A percentile compares a stretch with the other conserved stretches of the same genome.
Conservation (phyloP, 2,113 vertebrate species). For the Clupea harengus region DNA sequence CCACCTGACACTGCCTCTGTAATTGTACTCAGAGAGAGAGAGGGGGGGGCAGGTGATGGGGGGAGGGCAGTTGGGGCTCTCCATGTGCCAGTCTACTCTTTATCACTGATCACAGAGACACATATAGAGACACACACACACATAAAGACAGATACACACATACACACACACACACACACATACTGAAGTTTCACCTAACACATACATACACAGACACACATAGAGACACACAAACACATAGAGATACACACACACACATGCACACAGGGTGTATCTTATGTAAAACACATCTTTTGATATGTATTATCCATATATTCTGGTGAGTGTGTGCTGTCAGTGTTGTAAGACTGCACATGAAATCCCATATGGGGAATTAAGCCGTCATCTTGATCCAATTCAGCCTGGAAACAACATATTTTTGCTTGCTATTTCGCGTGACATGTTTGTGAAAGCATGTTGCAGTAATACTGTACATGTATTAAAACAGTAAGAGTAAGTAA, state of each 20-base stretch:
- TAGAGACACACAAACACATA: neutral
- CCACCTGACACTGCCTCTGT: slow-evolving; percentile 44
- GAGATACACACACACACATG: neutral
- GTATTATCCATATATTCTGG: neutral
- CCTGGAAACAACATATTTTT: neutral
- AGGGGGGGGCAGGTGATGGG: too few relatives aligned
- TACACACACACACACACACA: neutral
- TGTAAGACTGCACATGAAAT: neutral
- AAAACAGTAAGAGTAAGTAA: neutral
- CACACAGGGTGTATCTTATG: neutral
- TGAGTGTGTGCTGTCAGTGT: neutral
- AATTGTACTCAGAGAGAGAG: neutral
- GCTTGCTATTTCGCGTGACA: neutral
- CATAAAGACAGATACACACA: neutral
- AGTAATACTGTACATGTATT: neutral
- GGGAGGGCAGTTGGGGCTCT: too few relatives aligned
- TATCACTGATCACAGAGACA: neutral
- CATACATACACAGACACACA: neutral
- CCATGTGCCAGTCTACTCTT: neutral
- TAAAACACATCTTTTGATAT: too few relatives aligned
- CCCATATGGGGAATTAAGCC: neutral
- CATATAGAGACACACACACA: neutral
- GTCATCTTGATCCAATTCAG: slow-evolving; percentile 1
- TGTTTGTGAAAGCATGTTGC: neutral
- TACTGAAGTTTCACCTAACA: too few relatives aligned